Percentiles rank a stretch among this genome's conserved stretches.
These are phyloP conservation scores for Merluccius polli DNA, from an alignment of 2,797 vertebrate genomes.

Conservation along the genomic window DNA sequence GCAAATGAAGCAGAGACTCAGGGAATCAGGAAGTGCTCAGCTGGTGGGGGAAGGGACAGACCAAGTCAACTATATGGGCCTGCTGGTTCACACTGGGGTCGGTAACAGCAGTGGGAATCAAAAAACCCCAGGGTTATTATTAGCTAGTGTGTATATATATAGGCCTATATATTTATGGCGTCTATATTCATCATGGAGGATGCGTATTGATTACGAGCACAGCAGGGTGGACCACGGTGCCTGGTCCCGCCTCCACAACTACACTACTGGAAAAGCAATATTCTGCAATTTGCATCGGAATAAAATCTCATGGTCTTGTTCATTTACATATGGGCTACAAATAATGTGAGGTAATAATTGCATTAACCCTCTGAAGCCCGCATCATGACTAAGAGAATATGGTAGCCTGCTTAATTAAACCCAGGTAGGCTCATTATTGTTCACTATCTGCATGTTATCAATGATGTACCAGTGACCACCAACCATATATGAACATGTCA, in stretches of 20 bases:
- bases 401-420: background rate
- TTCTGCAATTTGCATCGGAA: background rate
- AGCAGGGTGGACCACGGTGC: background rate
- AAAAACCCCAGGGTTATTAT: background rate
- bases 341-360: background rate
- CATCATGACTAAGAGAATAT: background rate
- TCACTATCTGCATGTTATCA: background rate
- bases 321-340: background rate
- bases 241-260: background rate
- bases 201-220: background rate
- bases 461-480: background rate
- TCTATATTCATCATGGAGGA: background rate
- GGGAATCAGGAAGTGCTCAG: background rate
- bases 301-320: background rate
- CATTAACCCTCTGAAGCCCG: background rate
- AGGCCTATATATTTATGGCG: background rate
- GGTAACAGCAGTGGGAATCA: no score
- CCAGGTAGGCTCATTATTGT: background rate
- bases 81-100: background rate
- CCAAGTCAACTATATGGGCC: background rate
- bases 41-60: background rate
- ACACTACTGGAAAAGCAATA: background rate
- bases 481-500: background rate
- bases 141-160: background rate
- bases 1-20: background rate